Conservation (phyloP, 2,797 vertebrate species). For the Tenualosa ilisha region DNA sequence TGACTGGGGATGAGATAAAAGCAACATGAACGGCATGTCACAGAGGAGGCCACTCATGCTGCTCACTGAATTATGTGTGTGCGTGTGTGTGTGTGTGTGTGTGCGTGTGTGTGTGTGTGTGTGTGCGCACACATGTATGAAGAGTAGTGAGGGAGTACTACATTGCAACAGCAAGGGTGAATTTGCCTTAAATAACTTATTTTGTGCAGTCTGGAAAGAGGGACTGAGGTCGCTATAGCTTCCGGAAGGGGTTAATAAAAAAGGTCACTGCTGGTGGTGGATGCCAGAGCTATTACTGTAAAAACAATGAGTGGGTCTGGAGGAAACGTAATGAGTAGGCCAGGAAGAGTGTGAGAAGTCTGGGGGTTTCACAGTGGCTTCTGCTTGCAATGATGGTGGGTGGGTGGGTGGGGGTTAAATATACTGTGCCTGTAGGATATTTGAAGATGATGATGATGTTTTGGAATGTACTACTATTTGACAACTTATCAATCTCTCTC, state of each 20-base stretch:
- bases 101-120: not conserved
- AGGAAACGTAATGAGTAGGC: not conserved
- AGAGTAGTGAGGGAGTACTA: not conserved
- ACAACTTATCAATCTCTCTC: not conserved
- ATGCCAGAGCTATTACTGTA: conserved; percentile 32
- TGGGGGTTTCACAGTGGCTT: not conserved
- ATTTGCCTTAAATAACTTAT: conserved; percentile 59
- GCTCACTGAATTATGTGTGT: not conserved
- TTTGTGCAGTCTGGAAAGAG: conserved; percentile 36
- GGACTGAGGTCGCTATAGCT: not conserved
- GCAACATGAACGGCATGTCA: conserved; percentile 51
- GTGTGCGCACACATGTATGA: not conserved
- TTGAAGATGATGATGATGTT: not conserved
- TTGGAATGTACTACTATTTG: not conserved
- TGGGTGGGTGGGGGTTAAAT: not conserved
- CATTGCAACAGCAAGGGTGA: conserved; percentile 48
- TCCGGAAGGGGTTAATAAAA: not conserved
- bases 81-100: not conserved
- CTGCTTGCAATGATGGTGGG: not conserved
- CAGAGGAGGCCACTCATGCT: conserved; percentile 12
- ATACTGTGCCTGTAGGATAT: conserved; percentile 5
- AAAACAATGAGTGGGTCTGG: conserved; percentile 24
- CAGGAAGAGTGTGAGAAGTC: not conserved
- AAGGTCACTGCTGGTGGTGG: conserved; percentile 20
- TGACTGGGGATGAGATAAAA: conserved; percentile 57